Conservation (phyloP, 1,140 invertebrate species). For the Papilio helenus region DNA sequence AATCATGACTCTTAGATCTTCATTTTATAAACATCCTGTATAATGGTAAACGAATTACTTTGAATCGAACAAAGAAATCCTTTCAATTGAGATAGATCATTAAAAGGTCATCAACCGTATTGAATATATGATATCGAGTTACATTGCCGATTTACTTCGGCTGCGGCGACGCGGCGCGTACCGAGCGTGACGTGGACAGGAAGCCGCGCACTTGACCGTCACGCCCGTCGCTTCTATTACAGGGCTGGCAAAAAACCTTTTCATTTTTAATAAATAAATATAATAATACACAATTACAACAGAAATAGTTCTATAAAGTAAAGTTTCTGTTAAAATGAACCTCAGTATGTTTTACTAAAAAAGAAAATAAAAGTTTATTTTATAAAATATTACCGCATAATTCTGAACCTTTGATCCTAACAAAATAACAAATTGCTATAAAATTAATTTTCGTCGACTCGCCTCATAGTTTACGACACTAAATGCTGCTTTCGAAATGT, state of each 20-base stretch:
- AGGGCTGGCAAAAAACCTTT: slow-evolving; percentile 27
- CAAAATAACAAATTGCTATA: neutral
- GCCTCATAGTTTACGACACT: neutral
- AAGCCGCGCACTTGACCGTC: slow-evolving; percentile 39
- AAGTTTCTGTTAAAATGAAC: too few species aligned
- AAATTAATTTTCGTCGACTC: slow-evolving; percentile 8
- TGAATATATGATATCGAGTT: slow-evolving; percentile 33
- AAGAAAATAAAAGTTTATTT: neutral
- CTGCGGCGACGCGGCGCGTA: neutral
- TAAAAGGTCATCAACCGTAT: slow-evolving; percentile 32
- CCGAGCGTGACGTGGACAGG: slow-evolving; percentile 36
- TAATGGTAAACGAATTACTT: neutral
- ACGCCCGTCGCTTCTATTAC: slow-evolving; percentile 15
- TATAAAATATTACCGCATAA: neutral
- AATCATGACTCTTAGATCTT: neutral
- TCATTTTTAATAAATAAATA: neutral
- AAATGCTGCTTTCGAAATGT: neutral
- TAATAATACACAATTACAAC: too few species aligned
- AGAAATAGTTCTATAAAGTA: too few species aligned
- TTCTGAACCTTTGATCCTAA: neutral
- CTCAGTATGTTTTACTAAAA: too few species aligned
- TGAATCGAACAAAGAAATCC: slow-evolving; percentile 16
- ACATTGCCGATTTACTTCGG: slow-evolving; percentile 36
- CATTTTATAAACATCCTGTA: neutral
- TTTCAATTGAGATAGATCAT: slow-evolving; percentile 9